These are phyloP conservation scores for Euphydryas editha DNA, from an alignment of 2,888 invertebrate genomes.

Conservation along the genomic window DNA sequence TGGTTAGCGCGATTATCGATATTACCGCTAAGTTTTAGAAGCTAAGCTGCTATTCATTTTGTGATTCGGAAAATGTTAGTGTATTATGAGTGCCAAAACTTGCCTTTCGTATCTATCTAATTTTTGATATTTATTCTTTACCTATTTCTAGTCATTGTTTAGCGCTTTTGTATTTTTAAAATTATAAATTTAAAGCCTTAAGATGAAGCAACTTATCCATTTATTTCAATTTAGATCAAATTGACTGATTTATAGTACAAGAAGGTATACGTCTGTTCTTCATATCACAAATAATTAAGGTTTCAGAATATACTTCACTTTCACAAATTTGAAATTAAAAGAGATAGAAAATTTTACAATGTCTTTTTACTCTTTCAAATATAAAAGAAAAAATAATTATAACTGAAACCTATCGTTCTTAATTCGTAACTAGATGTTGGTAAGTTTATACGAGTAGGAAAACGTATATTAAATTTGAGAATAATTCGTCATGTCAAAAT, in stretches of 20 bases:
- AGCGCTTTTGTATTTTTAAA: background rate
- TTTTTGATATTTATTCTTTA: background rate
- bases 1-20: constrained; percentile 26
- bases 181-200: constrained; percentile 7
- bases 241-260: constrained; percentile 54
- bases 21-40: constrained; percentile 24
- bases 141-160: constrained; percentile 11
- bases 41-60: constrained; percentile 27
- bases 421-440: constrained; percentile 1
- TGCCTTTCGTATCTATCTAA: background rate
- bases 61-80: constrained; percentile 4
- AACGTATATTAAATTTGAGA: background rate
- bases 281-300: constrained; percentile 42
- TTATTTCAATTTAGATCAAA: constrained; percentile 28
- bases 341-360: background rate
- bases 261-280: constrained; percentile 52
- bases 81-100: constrained; percentile 28
- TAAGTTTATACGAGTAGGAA: background rate
- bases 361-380: background rate
- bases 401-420: constrained; percentile 2
- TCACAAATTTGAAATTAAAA: background rate
- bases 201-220: background rate
- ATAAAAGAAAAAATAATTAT: background rate
- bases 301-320: background rate
- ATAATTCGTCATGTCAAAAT: background rate